Conservation (phyloP, 2,888 invertebrate species). For the Limnephilus lunatus region DNA sequence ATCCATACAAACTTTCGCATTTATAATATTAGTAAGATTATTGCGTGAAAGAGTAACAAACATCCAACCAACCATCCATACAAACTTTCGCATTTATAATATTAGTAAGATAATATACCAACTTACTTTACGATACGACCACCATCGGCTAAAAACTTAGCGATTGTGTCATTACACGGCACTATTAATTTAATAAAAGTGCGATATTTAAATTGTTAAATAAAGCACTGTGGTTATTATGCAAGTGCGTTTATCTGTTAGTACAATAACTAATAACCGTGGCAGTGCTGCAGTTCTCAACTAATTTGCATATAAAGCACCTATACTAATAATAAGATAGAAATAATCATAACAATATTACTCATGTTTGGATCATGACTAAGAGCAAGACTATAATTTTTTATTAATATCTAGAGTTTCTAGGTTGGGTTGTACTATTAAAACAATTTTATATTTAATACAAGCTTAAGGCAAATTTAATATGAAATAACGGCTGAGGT, state of each 20-base stretch:
- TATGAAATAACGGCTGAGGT: too few species aligned
- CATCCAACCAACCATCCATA: too few species aligned
- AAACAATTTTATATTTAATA: too few species aligned
- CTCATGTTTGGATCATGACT: not conserved
- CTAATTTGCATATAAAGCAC: not conserved
- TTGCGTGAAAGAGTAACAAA: too few species aligned
- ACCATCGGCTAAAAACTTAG: not conserved
- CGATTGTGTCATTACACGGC: not conserved
- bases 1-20: too few species aligned
- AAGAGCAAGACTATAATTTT: not conserved
- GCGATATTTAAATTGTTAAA: not conserved
- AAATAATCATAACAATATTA: not conserved
- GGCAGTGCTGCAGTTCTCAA: not conserved
- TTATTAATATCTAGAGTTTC: too few species aligned
- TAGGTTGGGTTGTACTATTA: too few species aligned
- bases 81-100: too few species aligned
- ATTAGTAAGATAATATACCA: too few species aligned
- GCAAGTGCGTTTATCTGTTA: not conserved
- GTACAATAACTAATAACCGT: too few species aligned
- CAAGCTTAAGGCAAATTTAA: too few species aligned
- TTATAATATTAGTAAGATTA: too few species aligned
- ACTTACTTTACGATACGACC: not conserved
- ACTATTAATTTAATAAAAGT: not conserved
- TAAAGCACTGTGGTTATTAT: not conserved
- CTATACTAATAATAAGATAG: not conserved